Evolutionary conservation across 1,140 invertebrate genomes (phyloP), one percentile per base, ranked within the genome.

Genomic region (Drosophila sp.): DNA sequence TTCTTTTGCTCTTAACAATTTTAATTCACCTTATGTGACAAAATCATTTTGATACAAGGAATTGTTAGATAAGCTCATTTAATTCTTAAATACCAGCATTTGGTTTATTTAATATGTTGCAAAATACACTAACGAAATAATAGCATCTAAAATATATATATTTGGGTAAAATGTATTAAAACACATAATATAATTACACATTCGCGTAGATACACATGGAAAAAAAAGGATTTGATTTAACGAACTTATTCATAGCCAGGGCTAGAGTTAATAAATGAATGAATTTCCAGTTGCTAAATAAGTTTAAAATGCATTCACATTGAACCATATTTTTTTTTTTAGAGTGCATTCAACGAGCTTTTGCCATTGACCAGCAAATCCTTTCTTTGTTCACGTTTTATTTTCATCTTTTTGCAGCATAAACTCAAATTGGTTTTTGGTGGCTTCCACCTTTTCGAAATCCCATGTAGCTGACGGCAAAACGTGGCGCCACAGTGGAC

Each of bases 321-420:
- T 47, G 6, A n/a, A 7, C 17, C 17, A 17, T 17, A 17, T 17
- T 17, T 1, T 5, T 44, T 47, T 25, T 47, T 47, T 7, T 7
- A 1, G 1, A 1, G n/a, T 17, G 5, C 4, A 23, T 6, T 23
- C 17, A 23, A 25, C 5, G 25, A 47, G 44, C 44, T 47, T 25
- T 47, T 47, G 44, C 25, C 44, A 47, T 47, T 47, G 44, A 23
- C 44, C 44, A 47, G 44, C 1, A 47, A 47, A 47, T 44, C n/a
- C n/a, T 44, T 44, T 44, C 5, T 33, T 33, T 33, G 17, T 17
- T 17, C 17, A 17, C 17, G 17, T 17, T 23, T 44, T 41, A 11
- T 41, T 41, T 41, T 41, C 11, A 11, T 41, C 17, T 44, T 17
- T 50, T 17, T 50, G 25, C 23, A 27, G 4, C 35, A 11, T 11